Evolutionary conservation across 2,113 vertebrate genomes (phyloP).

Genomic region (Anhinga rufa): DNA sequence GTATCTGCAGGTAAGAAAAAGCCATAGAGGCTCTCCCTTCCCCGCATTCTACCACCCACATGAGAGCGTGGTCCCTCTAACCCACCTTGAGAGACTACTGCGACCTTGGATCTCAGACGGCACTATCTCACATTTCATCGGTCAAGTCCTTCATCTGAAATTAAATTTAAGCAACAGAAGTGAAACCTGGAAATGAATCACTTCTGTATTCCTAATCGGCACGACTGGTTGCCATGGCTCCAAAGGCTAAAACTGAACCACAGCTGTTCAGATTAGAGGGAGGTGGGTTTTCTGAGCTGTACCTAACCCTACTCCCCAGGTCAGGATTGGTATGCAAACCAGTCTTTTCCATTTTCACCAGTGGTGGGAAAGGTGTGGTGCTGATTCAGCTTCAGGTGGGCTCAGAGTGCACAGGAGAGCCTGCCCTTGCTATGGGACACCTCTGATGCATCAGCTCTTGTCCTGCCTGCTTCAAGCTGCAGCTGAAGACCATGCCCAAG

Average conservation of each 20-base stretch:
- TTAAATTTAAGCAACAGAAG: background rate
- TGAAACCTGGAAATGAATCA: conserved; percentile 38
- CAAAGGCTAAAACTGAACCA: background rate
- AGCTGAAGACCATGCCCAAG: background rate
- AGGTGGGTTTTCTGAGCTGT: background rate
- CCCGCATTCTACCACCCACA: background rate
- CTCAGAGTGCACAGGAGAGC: background rate
- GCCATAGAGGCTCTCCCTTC: background rate
- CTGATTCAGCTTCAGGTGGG: background rate
- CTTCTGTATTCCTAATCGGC: background rate
- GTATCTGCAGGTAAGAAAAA: background rate
- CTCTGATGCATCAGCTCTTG: background rate
- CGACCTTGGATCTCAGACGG: background rate
- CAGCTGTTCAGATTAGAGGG: background rate
- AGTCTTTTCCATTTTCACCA: background rate
- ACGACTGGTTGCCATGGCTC: background rate
- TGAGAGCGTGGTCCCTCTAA: background rate
- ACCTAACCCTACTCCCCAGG: background rate
- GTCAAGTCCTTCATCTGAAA: background rate
- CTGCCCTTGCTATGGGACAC: background rate
- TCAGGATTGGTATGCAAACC: fast-evolving
- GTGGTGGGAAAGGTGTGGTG: background rate
- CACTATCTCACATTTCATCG: background rate
- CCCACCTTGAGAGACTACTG: background rate
- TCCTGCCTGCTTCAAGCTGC: background rate